Conservation (phyloP, 2,113 vertebrate genomes). For the Lagopus muta region DNA sequence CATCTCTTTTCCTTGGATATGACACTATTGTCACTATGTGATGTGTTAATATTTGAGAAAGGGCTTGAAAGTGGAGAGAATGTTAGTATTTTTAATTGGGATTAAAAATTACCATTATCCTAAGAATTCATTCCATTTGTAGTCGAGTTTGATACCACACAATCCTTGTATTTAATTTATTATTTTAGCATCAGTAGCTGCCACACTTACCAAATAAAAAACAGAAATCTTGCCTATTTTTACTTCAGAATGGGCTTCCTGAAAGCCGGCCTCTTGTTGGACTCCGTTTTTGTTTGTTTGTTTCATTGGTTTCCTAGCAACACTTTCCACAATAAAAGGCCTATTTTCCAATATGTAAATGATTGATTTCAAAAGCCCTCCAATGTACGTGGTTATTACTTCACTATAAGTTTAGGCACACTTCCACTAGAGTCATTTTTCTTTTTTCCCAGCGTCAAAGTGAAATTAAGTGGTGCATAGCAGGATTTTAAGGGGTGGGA, state of each 20-base stretch:
- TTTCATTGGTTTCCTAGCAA: conserved; percentile 54
- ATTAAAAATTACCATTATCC: neutral
- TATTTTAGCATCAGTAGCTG: neutral
- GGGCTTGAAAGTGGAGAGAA: neutral
- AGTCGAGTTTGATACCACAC: neutral
- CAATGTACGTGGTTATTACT: neutral
- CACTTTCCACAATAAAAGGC: conserved; percentile 15
- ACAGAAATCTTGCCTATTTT: neutral
- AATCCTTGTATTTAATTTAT: neutral
- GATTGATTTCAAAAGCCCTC: conserved; percentile 21
- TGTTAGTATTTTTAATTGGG: neutral
- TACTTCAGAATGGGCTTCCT: conserved; percentile 6
- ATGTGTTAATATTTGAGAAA: neutral
- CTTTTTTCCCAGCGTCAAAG: neutral
- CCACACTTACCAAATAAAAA: neutral
- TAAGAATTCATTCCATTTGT: neutral
- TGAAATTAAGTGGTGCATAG: neutral
- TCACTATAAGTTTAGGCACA: neutral
- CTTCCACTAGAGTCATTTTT: neutral
- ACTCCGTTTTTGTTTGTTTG: neutral
- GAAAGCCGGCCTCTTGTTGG: conserved; percentile 2
- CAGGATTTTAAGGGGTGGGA: neutral
- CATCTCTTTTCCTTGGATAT: neutral
- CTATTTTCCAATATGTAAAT: conserved; percentile 32
- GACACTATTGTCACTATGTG: neutral